Evolutionary conservation across 1,140 invertebrate species (phyloP).

Genomic region (Holotrichia oblita): DNA sequence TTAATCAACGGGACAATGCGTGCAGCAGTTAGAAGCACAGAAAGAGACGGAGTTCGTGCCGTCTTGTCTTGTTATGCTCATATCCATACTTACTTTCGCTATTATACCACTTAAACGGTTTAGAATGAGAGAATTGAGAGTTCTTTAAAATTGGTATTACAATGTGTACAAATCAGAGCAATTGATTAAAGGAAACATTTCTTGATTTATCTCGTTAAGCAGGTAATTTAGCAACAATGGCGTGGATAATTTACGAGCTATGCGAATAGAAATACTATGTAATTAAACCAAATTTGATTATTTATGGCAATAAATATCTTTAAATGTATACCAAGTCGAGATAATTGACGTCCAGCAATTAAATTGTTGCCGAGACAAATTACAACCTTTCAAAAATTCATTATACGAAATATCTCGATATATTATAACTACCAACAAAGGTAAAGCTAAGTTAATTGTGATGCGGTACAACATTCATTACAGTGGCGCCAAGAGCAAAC

Average conservation of each 20-base stretch:
- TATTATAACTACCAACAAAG: too few relatives aligned
- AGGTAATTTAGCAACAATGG: slow-evolving; percentile 8
- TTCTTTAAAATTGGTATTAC: neutral
- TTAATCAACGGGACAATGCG: slow-evolving; percentile 13
- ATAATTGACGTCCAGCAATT: neutral
- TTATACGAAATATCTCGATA: too few relatives aligned
- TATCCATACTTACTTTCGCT: neutral
- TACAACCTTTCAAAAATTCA: too few relatives aligned
- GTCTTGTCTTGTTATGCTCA: neutral
- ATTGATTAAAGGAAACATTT: slow-evolving; percentile 7
- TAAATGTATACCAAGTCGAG: neutral
- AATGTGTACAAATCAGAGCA: neutral
- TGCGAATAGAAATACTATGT: neutral
- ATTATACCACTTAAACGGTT: neutral
- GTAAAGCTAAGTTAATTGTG: too few relatives aligned
- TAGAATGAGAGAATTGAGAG: neutral
- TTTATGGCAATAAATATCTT: neutral
- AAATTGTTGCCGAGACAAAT: neutral
- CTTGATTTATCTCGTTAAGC: slow-evolving; percentile 3
- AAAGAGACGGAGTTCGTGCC: slow-evolving; percentile 4
- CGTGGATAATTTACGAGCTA: neutral
- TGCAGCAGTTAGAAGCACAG: too few relatives aligned
- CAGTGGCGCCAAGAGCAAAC: too few relatives aligned
- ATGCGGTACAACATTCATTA: too few relatives aligned
- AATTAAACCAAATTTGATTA: neutral